A percentile compares a stretch with the other conserved stretches of the same genome.
Conservation (phyloP, 2,113 vertebrate genomes). For the Typhlomys cinereus region DNA sequence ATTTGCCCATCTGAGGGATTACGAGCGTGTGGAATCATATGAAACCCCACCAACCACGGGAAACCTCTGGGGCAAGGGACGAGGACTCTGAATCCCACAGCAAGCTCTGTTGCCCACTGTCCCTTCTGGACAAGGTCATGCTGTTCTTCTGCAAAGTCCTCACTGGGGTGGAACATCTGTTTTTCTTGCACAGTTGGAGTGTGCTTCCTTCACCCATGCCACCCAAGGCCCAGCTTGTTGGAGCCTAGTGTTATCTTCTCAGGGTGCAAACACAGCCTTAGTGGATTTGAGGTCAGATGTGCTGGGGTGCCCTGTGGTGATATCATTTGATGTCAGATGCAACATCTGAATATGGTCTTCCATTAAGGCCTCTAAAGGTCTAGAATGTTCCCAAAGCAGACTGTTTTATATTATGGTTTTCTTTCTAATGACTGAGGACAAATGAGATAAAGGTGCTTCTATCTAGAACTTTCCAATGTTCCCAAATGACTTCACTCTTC, state of each 20-base stretch:
- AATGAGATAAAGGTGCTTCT: neutral
- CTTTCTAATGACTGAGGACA: neutral
- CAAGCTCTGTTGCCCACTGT: neutral
- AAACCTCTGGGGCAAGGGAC: neutral
- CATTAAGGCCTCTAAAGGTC: neutral
- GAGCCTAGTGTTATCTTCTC: conserved; percentile 11
- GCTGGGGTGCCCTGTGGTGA: neutral
- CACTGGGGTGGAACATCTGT: neutral
- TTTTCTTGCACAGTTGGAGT: neutral
- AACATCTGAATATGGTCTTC: neutral
- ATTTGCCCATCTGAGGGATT: rapidly evolving
- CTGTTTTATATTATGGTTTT: neutral
- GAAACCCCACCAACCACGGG: neutral
- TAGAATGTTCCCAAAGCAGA: neutral
- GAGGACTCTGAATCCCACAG: neutral
- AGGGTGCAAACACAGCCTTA: conserved; percentile 38
- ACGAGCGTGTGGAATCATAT: neutral
- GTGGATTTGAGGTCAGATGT: neutral
- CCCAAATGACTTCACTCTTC: neutral
- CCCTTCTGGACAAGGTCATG: neutral
- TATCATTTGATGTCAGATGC: conserved; percentile 22
- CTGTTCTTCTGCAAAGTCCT: neutral
- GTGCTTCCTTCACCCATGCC: neutral
- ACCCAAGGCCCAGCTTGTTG: conserved; percentile 24
- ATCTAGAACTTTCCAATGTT: neutral